Percentiles rank a stretch among this genome's conserved stretches.
Evolutionary conservation across 2,113 vertebrate species (phyloP).

Genomic region (Gadus chalcogrammus): DNA sequence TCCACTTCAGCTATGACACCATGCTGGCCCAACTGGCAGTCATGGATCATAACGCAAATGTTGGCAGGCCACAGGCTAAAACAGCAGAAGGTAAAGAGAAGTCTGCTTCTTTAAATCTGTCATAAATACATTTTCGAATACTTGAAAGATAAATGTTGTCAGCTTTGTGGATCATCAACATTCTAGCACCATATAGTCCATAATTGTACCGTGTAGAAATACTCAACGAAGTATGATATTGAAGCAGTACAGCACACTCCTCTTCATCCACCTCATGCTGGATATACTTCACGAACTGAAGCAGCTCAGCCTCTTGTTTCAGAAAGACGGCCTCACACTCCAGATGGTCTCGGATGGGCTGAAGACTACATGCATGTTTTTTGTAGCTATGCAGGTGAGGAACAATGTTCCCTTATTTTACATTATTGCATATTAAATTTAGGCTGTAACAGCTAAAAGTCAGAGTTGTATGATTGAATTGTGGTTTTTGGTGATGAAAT

Average conservation of each 20-base stretch:
- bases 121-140: too few species aligned
- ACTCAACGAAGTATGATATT: too few species aligned
- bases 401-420: neutral
- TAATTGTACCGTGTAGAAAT: too few species aligned
- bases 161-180: too few species aligned
- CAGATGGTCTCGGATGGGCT: slow-evolving; percentile 6
- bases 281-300: neutral
- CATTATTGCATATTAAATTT: neutral
- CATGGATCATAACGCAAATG: too few species aligned
- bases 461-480: neutral
- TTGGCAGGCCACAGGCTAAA: too few species aligned
- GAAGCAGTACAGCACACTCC: neutral
- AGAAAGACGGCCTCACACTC: neutral
- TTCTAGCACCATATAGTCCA: too few species aligned
- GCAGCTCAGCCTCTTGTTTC: neutral
- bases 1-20: too few species aligned
- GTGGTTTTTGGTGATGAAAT: slow-evolving; percentile 1
- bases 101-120: too few species aligned
- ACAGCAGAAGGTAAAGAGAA: too few species aligned
- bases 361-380: neutral
- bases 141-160: too few species aligned
- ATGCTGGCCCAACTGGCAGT: too few species aligned
- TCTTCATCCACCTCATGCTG: slow-evolving; percentile 1
- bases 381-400: neutral
- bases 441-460: neutral